Evolutionary conservation across 2,797 vertebrate genomes (phyloP), one percentile per base, ranked within the genome.

Genomic region (Anniella stebbinsi): DNA sequence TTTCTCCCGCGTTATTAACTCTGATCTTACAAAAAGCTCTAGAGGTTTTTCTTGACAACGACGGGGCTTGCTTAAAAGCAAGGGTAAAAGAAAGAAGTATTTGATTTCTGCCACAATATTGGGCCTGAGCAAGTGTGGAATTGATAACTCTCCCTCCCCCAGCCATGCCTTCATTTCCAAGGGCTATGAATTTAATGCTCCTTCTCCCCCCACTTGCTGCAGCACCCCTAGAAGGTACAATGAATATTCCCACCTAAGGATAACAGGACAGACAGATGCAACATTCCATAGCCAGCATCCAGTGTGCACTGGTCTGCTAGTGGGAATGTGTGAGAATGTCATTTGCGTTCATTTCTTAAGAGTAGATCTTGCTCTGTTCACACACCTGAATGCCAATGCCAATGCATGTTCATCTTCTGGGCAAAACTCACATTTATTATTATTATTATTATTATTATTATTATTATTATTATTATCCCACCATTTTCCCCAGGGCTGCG

Each of bases 1-100:
- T 94, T 93, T 90, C 72, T 92, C 67, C 45, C 11, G 85, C 89
- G 41, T 75, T 88, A 83, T 91, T 85, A 88, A 89, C 60, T 77
- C n/a, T 25, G 80, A 92, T 84, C 0, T 70, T 90, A 54, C 0
- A 0, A 89, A 84, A 63, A 45, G 80, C 0, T 81, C 4, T 11
- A 2, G 70, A 81, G 83, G 36, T 0, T 66, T 90, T 88, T 45
- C 76, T 76, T 66, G 1, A 88, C 86, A 25, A 1, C 66, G 78
- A 87, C 41, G 2, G 15, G 0, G 91, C 4, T 76, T 86, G 1
- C 2, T 77, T 67, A 69, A 7, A 0, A 86, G 69, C 2, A n/a
- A 73, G 80, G 48, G 25, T 76, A 63, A 33, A 76, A 48, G 48
- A 54, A 81, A n/a, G 60, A 7, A n/a, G 10, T 23, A 2, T 36